phyloP scores from a whole-genome alignment of 2,888 invertebrate genomes.

The Ormyrus labotus region DNA sequence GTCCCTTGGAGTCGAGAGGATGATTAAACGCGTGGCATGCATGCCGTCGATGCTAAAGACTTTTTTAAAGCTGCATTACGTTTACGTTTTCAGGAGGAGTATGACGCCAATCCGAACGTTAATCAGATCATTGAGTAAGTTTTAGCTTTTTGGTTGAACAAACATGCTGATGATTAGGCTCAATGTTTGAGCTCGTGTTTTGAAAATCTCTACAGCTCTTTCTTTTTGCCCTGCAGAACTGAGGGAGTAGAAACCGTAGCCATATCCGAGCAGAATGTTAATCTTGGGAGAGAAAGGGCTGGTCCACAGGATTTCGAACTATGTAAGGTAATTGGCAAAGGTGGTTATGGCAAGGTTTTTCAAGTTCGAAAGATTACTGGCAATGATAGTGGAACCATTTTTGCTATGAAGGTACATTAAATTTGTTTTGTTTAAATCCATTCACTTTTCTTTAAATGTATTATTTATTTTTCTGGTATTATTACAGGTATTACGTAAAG shows the following conservation, averaged over 20 bases:
- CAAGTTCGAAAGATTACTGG: conserved; percentile 82
- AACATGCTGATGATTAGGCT: too few species aligned
- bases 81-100: conserved; percentile 82
- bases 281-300: conserved; percentile 90
- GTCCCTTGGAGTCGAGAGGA: conserved; percentile 38
- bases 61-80: not conserved
- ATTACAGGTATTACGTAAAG: conserved; percentile 80
- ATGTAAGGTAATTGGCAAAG: conserved; percentile 84
- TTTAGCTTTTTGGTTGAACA: not conserved
- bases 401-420: conserved; percentile 84
- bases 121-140: conserved; percentile 89
- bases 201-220: not conserved
- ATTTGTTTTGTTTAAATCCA: conserved; percentile 1
- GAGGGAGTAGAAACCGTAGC: conserved; percentile 84
- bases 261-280: conserved; percentile 85
- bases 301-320: conserved; percentile 90
- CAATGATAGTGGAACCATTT: conserved; percentile 81
- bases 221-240: conserved; percentile 58
- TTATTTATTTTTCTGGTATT: conserved; percentile 11
- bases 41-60: conserved; percentile 12
- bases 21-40: conserved; percentile 46
- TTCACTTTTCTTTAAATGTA: not conserved
- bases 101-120: conserved; percentile 87
- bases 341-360: conserved; percentile 86
- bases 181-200: too few species aligned